Percentiles rank a stretch among this genome's conserved stretches.
phyloP scores from a whole-genome alignment of 2,113 vertebrate genomes.

The human (Homo sapiens) region GRCh38 chr4:38714001-38714500 shows the following conservation, averaged over 20 bases:
- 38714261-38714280: background rate
- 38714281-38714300: background rate
- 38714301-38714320: background rate
- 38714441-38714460: background rate
- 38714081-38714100: no score
- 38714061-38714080: no score
- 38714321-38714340: background rate
- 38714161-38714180: no score
- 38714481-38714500: background rate
- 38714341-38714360: background rate
- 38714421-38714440: no score
- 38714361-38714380: background rate
- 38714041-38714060: no score
- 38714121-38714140: no score
- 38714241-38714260: background rate
- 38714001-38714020: no score
- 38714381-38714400: background rate
- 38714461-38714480: background rate
- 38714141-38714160: no score
- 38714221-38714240: background rate
- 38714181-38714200: no score
- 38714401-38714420: background rate
- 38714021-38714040: no score
- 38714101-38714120: no score
- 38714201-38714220: background rate